Percentiles rank a stretch among this genome's conserved stretches.
These are phyloP conservation scores for Delia radicum DNA, from an alignment of 1,140 invertebrate species.

Conservation along the genomic window DNA sequence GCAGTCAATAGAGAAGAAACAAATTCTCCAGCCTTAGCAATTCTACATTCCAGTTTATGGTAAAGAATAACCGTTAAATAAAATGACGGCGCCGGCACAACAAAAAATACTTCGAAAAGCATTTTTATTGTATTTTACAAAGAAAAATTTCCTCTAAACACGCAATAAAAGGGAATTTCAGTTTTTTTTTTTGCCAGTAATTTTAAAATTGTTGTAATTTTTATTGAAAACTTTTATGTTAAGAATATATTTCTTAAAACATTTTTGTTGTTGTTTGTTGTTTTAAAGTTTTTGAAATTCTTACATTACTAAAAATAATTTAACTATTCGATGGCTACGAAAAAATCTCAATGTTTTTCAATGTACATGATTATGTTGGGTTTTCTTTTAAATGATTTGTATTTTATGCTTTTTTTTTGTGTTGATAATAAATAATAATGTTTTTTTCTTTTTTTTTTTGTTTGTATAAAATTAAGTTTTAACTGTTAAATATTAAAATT, in stretches of 20 bases:
- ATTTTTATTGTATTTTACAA: neutral
- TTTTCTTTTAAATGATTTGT: neutral
- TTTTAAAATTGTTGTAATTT: neutral
- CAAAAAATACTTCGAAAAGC: neutral
- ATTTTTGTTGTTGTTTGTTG: neutral
- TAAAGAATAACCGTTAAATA: neutral
- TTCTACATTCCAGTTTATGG: too few relatives aligned
- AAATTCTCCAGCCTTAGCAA: neutral
- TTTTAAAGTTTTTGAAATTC: neutral
- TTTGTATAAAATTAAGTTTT: neutral
- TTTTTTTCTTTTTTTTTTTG: neutral
- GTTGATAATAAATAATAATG: constrained; percentile 1
- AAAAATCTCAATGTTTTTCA: constrained; percentile 21
- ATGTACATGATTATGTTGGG: constrained; percentile 18
- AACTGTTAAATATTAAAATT: neutral
- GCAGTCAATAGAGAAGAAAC: neutral
- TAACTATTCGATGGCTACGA: constrained; percentile 23
- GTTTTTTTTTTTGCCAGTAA: neutral
- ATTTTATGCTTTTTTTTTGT: neutral
- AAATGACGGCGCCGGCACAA: neutral
- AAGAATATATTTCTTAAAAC: neutral
- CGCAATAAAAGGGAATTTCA: neutral
- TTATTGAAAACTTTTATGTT: neutral
- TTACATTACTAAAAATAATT: constrained; percentile 20
- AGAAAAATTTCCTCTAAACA: neutral